phyloP scores from a whole-genome alignment of 2,113 vertebrate genomes.

The Uropsilus gracilis region DNA sequence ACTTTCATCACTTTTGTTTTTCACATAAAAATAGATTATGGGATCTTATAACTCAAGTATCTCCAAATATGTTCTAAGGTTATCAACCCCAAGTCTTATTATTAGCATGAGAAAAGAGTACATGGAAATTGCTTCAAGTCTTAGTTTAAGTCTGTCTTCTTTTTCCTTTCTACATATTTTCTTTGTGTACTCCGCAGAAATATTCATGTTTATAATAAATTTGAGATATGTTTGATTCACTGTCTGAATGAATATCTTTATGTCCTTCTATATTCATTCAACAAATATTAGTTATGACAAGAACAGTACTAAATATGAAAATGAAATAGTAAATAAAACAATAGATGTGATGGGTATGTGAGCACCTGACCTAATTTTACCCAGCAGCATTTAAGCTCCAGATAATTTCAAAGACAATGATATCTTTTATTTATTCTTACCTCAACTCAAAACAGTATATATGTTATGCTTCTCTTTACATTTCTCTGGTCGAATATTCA shows the following conservation, averaged over 20 bases:
- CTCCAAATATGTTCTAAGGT: not conserved
- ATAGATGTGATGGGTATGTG: not conserved
- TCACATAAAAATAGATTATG: conserved; percentile 7
- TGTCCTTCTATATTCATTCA: not conserved
- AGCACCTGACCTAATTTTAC: not conserved
- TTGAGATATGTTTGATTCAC: not conserved
- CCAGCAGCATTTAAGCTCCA: not conserved
- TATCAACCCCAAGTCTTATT: not conserved
- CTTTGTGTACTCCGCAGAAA: not conserved
- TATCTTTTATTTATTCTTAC: not conserved
- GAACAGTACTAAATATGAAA: not conserved
- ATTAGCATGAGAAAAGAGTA: not conserved
- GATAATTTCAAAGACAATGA: not conserved
- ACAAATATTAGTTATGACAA: not conserved
- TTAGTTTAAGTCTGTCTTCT: not conserved
- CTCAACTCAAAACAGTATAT: not conserved
- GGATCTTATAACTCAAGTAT: not conserved
- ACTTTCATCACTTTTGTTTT: not conserved
- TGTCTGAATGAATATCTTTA: not conserved
- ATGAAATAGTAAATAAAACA: not conserved
- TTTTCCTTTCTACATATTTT: not conserved
- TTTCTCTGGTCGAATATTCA: not conserved
- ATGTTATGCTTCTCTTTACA: not conserved
- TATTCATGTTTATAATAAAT: not conserved
- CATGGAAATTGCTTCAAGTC: not conserved